A percentile compares a stretch with the other conserved stretches of the same genome.
phyloP scores from a whole-genome alignment of 2,888 invertebrate genomes.

The Chrysolina americana region DNA sequence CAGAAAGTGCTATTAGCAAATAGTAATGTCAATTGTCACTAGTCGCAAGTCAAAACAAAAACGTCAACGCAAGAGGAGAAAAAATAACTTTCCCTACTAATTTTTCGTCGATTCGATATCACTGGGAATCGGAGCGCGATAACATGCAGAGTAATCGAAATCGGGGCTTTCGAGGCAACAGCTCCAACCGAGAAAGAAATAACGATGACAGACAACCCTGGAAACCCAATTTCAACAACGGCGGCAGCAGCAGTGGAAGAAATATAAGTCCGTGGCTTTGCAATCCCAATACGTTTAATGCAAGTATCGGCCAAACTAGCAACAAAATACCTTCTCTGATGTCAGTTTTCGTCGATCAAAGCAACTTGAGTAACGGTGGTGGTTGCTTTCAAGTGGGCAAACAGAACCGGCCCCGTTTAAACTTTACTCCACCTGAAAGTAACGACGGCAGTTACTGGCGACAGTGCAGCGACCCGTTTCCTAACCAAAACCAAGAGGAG shows the following conservation, averaged over 20 bases:
- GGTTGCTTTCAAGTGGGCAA: not conserved
- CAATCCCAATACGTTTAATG: not conserved
- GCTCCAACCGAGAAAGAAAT: conserved; percentile 10
- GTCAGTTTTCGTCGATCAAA: not conserved
- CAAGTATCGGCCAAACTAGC: not conserved
- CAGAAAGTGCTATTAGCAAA: no score
- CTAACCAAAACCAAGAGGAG: not conserved
- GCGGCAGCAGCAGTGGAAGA: not conserved
- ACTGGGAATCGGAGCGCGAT: not conserved
- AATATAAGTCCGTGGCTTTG: not conserved
- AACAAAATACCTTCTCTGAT: not conserved
- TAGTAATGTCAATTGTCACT: not conserved
- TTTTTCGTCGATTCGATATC: not conserved
- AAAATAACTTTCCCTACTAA: not conserved
- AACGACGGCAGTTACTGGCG: conserved; percentile 4
- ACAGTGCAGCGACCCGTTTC: not conserved
- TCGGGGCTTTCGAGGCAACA: conserved; percentile 31
- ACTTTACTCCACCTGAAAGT: not conserved
- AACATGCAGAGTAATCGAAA: conserved; percentile 31
- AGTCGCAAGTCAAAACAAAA: conserved; percentile 10
- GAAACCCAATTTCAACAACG: conserved; percentile 14
- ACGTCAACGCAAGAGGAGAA: not conserved
- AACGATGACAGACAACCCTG: conserved; percentile 33
- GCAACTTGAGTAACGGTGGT: not conserved
- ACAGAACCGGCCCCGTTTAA: not conserved